Evolutionary conservation across 2,113 vertebrate species (phyloP).

Genomic region (Lagopus leucura): DNA sequence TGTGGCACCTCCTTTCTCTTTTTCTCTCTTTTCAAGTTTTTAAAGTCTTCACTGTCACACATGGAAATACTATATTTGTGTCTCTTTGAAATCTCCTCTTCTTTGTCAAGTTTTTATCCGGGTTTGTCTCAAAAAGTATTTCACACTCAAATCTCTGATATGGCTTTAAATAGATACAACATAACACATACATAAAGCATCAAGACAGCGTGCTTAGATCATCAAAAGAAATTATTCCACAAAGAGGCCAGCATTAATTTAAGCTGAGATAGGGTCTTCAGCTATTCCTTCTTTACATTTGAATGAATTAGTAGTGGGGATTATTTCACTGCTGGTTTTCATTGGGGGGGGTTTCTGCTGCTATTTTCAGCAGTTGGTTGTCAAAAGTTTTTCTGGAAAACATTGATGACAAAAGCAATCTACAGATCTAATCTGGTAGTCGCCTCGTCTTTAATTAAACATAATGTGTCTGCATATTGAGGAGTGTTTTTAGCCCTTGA

Average conservation of each 20-base stretch:
- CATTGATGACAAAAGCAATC: neutral
- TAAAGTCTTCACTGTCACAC: neutral
- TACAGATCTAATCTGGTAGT: neutral
- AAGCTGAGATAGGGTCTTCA: neutral
- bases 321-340: neutral
- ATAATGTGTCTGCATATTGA: neutral
- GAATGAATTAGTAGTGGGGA: constrained; percentile 37
- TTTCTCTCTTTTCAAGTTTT: neutral
- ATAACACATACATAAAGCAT: neutral
- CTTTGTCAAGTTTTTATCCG: neutral
- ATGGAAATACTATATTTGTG: neutral
- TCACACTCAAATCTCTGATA: constrained; percentile 11
- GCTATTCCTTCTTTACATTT: neutral
- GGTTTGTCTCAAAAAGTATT: neutral
- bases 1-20: neutral
- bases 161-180: constrained; percentile 19
- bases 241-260: neutral
- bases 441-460: constrained; percentile 9
- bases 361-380: constrained; percentile 29
- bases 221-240: constrained; percentile 48
- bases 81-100: neutral
- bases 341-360: neutral
- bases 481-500: neutral
- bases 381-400: constrained; percentile 12
- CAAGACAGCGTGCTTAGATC: neutral